Evolutionary conservation across 2,888 invertebrate genomes (phyloP).

Genomic region (Electrophaes corylata): DNA sequence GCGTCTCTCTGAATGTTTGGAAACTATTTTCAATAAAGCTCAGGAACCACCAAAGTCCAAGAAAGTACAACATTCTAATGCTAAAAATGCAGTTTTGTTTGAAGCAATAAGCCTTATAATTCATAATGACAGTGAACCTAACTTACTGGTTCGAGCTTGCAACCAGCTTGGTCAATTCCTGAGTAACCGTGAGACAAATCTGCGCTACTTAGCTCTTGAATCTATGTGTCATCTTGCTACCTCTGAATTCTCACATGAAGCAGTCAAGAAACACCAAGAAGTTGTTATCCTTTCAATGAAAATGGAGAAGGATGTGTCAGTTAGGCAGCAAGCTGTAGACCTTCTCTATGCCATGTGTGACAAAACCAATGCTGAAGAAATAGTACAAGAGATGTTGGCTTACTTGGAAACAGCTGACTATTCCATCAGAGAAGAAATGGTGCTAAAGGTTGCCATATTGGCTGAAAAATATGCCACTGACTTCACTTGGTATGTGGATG

Average conservation of each 20-base stretch:
- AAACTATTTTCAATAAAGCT: slow-evolving; percentile 99
- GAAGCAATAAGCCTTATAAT: slow-evolving; percentile 99
- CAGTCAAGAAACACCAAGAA: slow-evolving; percentile 99
- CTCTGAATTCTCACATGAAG: slow-evolving; percentile 99
- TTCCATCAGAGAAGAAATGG: slow-evolving; percentile 99
- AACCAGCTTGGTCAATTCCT: slow-evolving; percentile 99
- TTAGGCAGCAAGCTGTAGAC: slow-evolving; percentile 98
- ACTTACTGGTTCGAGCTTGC: slow-evolving; percentile 97
- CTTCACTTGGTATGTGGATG: slow-evolving; percentile 99
- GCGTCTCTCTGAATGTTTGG: slow-evolving; percentile 97
- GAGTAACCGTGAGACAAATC: slow-evolving; percentile 98
- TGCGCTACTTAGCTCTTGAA: slow-evolving; percentile 98
- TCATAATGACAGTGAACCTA: slow-evolving; percentile 99
- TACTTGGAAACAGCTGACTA: slow-evolving; percentile 99
- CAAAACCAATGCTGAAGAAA: slow-evolving; percentile 99
- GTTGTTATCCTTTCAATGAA: slow-evolving; percentile 99
- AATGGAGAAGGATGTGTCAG: slow-evolving; percentile 99
- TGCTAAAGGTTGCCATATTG: slow-evolving; percentile 98
- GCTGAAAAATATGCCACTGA: slow-evolving; percentile 99
- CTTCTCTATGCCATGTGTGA: slow-evolving; percentile 99
- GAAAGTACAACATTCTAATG: slow-evolving; percentile 99
- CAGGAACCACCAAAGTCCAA: slow-evolving; percentile 99
- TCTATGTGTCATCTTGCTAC: slow-evolving; percentile 99
- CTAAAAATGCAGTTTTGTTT: slow-evolving; percentile 99
- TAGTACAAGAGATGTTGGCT: slow-evolving; percentile 99